Percentiles rank a stretch among this genome's conserved stretches.
Evolutionary conservation across 1,140 invertebrate species (phyloP).

Genomic region (Bombus cullumanus): DNA sequence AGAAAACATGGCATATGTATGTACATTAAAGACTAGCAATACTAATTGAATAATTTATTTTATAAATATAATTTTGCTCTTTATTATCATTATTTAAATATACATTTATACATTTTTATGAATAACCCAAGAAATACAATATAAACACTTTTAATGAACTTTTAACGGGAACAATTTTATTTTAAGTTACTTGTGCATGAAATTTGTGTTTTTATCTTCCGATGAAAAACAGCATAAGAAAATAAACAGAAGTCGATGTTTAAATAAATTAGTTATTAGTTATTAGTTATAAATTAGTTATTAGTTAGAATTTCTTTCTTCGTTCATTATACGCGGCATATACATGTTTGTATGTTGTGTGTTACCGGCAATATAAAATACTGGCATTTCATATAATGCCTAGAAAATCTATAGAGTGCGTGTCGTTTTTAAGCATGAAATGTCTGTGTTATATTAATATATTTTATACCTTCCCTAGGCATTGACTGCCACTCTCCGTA

Average conservation of each 20-base stretch:
- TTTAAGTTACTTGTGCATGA: neutral
- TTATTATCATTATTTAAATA: slow-evolving; percentile 26
- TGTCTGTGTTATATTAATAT: no score
- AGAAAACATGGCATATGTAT: neutral
- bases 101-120: slow-evolving; percentile 10
- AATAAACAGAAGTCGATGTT: neutral
- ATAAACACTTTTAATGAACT: neutral
- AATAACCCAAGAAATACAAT: neutral
- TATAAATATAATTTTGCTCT: slow-evolving; percentile 37
- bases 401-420: no score
- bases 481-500: no score
- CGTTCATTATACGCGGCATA: neutral
- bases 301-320: neutral
- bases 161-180: neutral
- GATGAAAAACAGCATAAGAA: neutral
- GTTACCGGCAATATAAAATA: no score
- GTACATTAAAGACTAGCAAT: slow-evolving; percentile 1
- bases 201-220: neutral
- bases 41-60: slow-evolving; percentile 21
- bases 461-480: no score
- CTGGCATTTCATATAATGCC: no score
- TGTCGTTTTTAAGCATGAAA: no score
- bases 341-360: neutral
- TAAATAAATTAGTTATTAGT: slow-evolving; percentile 4
- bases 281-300: slow-evolving; percentile 9